Base-by-base conservation (phyloP, 2,113 vertebrate species). In the Nannobrachium achirus region DNA sequence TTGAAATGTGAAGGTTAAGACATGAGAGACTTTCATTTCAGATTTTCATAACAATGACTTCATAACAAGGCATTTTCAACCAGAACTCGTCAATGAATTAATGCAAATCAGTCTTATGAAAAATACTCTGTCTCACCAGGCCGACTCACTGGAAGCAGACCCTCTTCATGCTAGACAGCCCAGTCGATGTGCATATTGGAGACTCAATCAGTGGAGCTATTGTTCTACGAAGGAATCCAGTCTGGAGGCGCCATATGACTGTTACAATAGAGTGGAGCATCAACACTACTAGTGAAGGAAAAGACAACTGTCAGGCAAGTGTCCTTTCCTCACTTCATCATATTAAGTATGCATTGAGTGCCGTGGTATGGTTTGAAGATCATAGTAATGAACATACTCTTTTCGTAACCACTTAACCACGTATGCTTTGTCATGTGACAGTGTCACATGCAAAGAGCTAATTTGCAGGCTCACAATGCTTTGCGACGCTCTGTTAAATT, bases 71-170 rank as follows among this genome's bases (percentile, higher is more conserved):
- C 42, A 33, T 13, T 61, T 14, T 4, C 8, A 64, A 44, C 42
- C 38, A 63, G 4, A 16, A 20, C 15, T 40, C 4, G 11, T 40
- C 25, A 5, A 33, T 33, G 25, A 33, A 14, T 19, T 7, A 8
- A 49, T 42, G 11, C 55, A 41, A 10, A 5, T 48, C 58, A 15
- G n/a, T 56, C 38, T 60, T n/a, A 51, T 71, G 6, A 9, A 5
- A n/a, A 18, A 51, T n/a, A 1, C 1, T 56, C 11, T 14, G 13
- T 49, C 63, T 56, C 38, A 44, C 5, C 76, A 94, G 94, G 76
- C 88, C 90, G 1, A 94, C 93, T 1, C 94, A 94, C 78, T 94
- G 93, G 93, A 95, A 94, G 77, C 94, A 95, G 89, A 94, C 94
- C 39, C 83, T 95, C 33, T 94, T 95, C 51, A 95, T 94, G 94